Base-by-base conservation (phyloP, 2,113 vertebrate genomes). In the Ancistrus triradiatus region DNA sequence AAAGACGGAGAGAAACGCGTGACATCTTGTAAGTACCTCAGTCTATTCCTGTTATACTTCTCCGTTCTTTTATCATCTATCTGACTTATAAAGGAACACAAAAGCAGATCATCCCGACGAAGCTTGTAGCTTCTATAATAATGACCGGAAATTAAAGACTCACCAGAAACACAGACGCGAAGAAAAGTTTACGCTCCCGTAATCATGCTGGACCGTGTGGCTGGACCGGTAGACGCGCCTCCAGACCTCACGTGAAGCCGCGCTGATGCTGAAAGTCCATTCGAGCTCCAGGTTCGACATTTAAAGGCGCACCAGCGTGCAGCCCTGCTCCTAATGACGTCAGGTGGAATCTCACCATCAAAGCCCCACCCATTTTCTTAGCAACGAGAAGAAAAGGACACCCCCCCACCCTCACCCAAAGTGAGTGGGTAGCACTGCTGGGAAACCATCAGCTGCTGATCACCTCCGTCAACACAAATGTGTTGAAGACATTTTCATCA, bases 281-380 rank as follows among this genome's bases (percentile, higher is more conserved):
- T 60, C 18, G 70, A 53, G 48, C 42, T 14, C 43, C 14, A 47
- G 27, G 58, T 46, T 38, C 17, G 44, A 40, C 63, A 72, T 76
- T 76, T 76, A 74, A 75, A 71, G 65, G 59, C 68, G 24, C 64
- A 58, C 43, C 53, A 25, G 43, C 33, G 19, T 9, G 49, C 53
- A 46, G 42, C 19, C 59, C 53, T 46, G 43, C 67, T 52, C 68
- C 7, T 25, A 35, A 27, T 78, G 74, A 76, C 74, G 74, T 76
- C 59, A 76, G 17, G 51, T 27, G 73, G 74, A 61, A 74, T 76
- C 63, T 75, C 73, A 73, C 14, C 1, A 43, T 66, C 44, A 38
- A 19, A 33, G 18, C 25, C 2, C 37, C 27, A 40, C 49, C 50
- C 40, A 27, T 13, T 42, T 63, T 31, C 22, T 43, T 11, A 37